Percentiles rank a stretch among this genome's conserved stretches.
Conservation (phyloP, 2,797 vertebrate species). For the Oryzias sinensis region DNA sequence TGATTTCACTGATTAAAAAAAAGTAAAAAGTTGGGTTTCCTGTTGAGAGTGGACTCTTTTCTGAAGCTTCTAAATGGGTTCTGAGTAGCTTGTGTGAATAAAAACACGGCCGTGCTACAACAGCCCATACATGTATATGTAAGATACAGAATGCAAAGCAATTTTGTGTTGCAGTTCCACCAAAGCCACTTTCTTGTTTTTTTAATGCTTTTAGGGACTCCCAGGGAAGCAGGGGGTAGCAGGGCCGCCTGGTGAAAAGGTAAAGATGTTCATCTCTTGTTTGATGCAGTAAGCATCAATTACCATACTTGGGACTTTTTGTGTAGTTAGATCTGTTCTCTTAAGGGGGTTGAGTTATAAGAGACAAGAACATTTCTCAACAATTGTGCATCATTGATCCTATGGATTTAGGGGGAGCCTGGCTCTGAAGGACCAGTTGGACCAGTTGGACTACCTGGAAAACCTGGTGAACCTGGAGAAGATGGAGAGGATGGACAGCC, state of each 20-base stretch:
- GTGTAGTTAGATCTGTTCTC: neutral
- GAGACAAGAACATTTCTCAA: neutral
- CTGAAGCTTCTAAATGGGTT: too few species aligned
- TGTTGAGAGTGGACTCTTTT: too few species aligned
- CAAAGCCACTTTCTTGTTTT: neutral
- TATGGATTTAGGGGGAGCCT: conserved; percentile 67
- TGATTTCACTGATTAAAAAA: too few species aligned
- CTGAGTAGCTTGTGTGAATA: too few species aligned
- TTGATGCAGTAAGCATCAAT: conserved; percentile 15
- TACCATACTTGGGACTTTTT: conserved; percentile 4
- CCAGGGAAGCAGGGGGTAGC: conserved; percentile 76
- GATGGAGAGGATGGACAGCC: conserved; percentile 69
- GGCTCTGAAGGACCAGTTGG: conserved; percentile 71
- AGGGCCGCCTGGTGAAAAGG: conserved; percentile 74
- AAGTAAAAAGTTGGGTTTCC: too few species aligned
- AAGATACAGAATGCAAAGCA: neutral
- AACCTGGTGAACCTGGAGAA: conserved; percentile 68
- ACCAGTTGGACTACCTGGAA: conserved; percentile 76
- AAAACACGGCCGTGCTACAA: too few species aligned
- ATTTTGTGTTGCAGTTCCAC: neutral
- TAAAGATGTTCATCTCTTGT: conserved; percentile 42
- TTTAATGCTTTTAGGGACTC: conserved; percentile 67
- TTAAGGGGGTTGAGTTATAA: conserved; percentile 4
- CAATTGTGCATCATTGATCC: neutral
- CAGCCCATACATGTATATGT: too few species aligned